Conservation (phyloP, 30 jellyfish, hydroid and myxozoan genomes). For the Catostylus mosaicus region DNA sequence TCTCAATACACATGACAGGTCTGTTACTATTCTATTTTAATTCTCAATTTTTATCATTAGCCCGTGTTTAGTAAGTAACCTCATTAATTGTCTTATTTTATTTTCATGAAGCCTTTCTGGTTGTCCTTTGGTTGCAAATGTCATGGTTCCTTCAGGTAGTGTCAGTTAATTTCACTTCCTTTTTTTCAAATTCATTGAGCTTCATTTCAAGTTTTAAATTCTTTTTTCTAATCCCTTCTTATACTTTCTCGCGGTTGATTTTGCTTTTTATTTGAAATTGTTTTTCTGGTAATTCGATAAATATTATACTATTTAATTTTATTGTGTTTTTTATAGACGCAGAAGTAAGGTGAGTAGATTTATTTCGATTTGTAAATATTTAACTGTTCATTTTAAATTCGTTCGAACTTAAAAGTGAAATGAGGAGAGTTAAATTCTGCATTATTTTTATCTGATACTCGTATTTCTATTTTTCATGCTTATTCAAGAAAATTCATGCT, state of each 20-base stretch:
- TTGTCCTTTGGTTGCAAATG: conserved; percentile 56
- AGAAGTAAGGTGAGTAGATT: conserved; percentile 7
- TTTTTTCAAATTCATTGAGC: neutral
- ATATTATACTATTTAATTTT: neutral
- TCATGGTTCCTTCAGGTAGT: conserved; percentile 52
- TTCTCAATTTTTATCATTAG: neutral
- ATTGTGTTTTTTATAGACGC: neutral
- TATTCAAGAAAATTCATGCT: too few species aligned
- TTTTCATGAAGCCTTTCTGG: conserved; percentile 43
- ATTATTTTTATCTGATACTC: neutral
- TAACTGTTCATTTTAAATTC: neutral
- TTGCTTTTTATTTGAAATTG: neutral
- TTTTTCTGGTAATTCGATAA: neutral
- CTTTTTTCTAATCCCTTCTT: neutral
- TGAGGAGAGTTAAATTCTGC: neutral
- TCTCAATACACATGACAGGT: conserved; percentile 50
- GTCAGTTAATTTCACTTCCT: neutral
- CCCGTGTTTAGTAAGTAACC: neutral
- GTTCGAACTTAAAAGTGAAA: neutral
- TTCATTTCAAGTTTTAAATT: neutral
- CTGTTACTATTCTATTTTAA: neutral
- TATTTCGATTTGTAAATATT: neutral
- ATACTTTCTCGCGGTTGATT: neutral
- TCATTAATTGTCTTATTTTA: neutral
- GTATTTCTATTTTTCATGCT: neutral